These are phyloP conservation scores for Diadema setosum DNA, from an alignment of 35 echinoderm and acorn worm species.

Conservation along the genomic window DNA sequence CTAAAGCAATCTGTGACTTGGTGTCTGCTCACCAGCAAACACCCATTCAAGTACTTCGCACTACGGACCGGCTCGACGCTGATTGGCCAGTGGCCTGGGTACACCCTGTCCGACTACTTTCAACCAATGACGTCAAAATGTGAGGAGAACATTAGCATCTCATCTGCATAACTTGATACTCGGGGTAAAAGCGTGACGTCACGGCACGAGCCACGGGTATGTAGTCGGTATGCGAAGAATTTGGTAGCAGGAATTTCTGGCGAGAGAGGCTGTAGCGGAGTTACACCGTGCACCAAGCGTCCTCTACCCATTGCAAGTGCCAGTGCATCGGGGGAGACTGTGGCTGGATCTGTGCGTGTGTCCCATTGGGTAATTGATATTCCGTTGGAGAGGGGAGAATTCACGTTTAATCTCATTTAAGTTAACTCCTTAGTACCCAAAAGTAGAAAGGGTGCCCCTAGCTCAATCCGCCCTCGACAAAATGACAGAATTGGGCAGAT, in stretches of 20 bases:
- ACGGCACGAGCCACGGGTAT: slow-evolving; percentile 28
- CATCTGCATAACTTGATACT: slow-evolving; percentile 35
- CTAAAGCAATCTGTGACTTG: slow-evolving; percentile 23
- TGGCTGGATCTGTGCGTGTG: too few relatives aligned
- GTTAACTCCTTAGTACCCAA: too few relatives aligned
- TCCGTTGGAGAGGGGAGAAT: too few relatives aligned
- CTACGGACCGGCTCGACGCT: background rate
- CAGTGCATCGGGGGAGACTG: too few relatives aligned
- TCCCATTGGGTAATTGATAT: too few relatives aligned
- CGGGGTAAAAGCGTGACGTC: slow-evolving; percentile 42
- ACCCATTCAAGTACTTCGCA: slow-evolving; percentile 13
- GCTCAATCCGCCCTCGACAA: too few relatives aligned
- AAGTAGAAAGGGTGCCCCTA: too few relatives aligned
- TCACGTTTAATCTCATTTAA: too few relatives aligned
- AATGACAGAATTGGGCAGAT: too few relatives aligned
- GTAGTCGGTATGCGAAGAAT: slow-evolving; percentile 51
- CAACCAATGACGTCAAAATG: slow-evolving; percentile 21
- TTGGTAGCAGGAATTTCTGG: background rate
- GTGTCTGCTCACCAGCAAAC: background rate
- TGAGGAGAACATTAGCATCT: background rate
- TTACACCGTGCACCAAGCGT: background rate
- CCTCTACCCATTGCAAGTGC: too few relatives aligned
- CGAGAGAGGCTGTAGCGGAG: background rate
- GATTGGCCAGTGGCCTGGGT: slow-evolving; percentile 1
- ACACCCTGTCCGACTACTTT: slow-evolving; percentile 52